Base-by-base conservation (phyloP, 2,888 invertebrate genomes). In the Brachypalpus laphriformis region DNA sequence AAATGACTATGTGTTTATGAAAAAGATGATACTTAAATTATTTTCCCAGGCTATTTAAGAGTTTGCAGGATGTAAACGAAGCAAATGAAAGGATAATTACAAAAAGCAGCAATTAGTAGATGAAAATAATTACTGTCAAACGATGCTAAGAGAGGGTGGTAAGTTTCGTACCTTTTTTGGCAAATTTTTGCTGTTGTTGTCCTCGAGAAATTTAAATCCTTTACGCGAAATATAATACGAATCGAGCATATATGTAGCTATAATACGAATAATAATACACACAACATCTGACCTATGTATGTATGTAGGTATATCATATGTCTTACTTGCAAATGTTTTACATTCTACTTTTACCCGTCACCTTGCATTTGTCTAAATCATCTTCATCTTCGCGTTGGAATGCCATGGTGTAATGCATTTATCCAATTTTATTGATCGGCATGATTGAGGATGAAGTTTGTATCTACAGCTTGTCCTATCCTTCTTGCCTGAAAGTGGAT, bases 381-480 rank as follows among this genome's bases (percentile, higher is more conserved):
- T 47, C 3, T 18, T 51, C 51, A 28, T 57, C 49, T 63, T 14
- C 40, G 20, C 20, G 16, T 63, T 63, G 31, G 34, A 63, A 63
- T 74, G 34, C 37, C 31, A 74, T 9, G 16, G 61, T 42, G 42
- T 28, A 42, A 42, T 61, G 63, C 20, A 31, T 51, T 63, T 45
- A 74, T 63, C 45, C 22, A 54, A 56, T 65, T 63, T 45, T 65
- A 63, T 74, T 34, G 63, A 74, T 65, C 63, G 54, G 22, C 42
- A 54, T 31, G 31, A 37, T 37, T 59, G 25, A 28, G 16, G 47
- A 65, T 56, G 18, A 14, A 42, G 31, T 63, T 42, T 8, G 31
- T 72, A 54, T 74, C 54, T 45, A 18, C 7, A 45, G 63, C 45
- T 74, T 65, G 56, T 65, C 16, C 74, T n/a, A 45, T 56, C 54